Evolutionary conservation across 2,888 invertebrate genomes (phyloP), one percentile per base, ranked within the genome.

Genomic region (Tipula confusa): DNA sequence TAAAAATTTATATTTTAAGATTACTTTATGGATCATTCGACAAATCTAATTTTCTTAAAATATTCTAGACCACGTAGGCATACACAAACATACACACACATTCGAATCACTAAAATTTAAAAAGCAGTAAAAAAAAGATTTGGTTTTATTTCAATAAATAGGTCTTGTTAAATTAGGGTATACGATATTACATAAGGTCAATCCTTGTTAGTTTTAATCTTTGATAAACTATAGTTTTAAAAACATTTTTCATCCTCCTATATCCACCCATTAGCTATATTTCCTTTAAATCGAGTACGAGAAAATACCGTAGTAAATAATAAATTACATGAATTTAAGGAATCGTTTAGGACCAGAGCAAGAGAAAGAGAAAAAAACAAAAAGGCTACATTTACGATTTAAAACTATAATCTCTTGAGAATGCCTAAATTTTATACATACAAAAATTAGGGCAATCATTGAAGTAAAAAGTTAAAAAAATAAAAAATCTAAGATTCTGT

Each of bases 121-220:
- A 15, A 13, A 38, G 11, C 38, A 38, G 9, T 64, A 43, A 43
- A 13, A 43, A 7, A 43, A 15, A 64, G 24, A 64, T 24, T 64
- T 64, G 64, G 64, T 18, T 64, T 64, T 64, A 64, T 64, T 64
- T 64, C 64, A 64, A 64, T 64, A 64, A 64, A 64, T 64, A 64
- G 64, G 64, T 64, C 24, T 64, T 7, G 64, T 64, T 64, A 64
- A 64, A 64, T 64, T 64, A 64, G 64, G 64, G 64, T 64, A 33
- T 33, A 64, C 64, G 24, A 15, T n/a, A 64, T 64, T 64, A 64
- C 24, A 64, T 64, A 64, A 64, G 64, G 64, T 64, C 64, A 64
- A 64, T 64, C 64, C 64, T 64, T 64, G 64, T 64, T 64, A 64
- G 64, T 64, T 64, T 64, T 64, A 64, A 64, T 64, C 64, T 64